Percentiles rank a stretch among this genome's conserved stretches.
These are phyloP conservation scores for Drosophila pegasa DNA, from an alignment of 2,888 invertebrate genomes.

Conservation along the genomic window DNA sequence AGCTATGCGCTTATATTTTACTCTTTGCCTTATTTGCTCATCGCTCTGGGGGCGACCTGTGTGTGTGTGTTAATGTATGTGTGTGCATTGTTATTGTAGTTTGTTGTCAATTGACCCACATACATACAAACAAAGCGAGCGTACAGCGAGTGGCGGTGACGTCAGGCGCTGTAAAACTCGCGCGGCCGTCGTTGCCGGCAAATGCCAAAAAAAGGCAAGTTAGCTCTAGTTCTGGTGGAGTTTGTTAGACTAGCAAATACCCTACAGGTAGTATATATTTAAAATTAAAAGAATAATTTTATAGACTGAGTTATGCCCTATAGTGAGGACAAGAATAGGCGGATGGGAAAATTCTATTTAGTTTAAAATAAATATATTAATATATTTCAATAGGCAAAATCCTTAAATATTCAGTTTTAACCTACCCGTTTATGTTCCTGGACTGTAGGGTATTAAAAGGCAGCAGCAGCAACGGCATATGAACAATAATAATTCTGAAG, in stretches of 20 bases:
- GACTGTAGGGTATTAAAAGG: conserved; percentile 9
- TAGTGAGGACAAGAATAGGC: not conserved
- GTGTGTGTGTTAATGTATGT: not conserved
- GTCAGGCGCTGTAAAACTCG: conserved; percentile 66
- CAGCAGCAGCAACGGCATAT: conserved; percentile 29
- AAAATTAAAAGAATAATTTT: not conserved
- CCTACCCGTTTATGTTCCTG: not conserved
- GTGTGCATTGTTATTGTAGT: conserved; percentile 49
- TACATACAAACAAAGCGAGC: conserved; percentile 47
- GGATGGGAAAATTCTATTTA: too few species aligned
- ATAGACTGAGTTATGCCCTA: not conserved
- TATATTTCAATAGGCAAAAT: too few species aligned
- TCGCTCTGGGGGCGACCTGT: conserved; percentile 41
- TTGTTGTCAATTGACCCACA: conserved; percentile 82
- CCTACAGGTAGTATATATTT: not conserved
- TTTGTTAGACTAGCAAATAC: not conserved
- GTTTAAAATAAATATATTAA: too few species aligned
- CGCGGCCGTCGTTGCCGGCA: conserved; percentile 54
- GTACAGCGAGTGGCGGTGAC: conserved; percentile 62
- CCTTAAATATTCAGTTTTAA: too few species aligned
- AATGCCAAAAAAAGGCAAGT: conserved; percentile 50
- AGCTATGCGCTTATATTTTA: conserved; percentile 64
- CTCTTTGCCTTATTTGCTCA: conserved; percentile 70
- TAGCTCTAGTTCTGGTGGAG: not conserved
- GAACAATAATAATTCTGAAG: conserved; percentile 32